A percentile compares a stretch with the other conserved stretches of the same genome.
Conservation (phyloP, 2,797 vertebrate genomes). For the Gila robusta region DNA sequence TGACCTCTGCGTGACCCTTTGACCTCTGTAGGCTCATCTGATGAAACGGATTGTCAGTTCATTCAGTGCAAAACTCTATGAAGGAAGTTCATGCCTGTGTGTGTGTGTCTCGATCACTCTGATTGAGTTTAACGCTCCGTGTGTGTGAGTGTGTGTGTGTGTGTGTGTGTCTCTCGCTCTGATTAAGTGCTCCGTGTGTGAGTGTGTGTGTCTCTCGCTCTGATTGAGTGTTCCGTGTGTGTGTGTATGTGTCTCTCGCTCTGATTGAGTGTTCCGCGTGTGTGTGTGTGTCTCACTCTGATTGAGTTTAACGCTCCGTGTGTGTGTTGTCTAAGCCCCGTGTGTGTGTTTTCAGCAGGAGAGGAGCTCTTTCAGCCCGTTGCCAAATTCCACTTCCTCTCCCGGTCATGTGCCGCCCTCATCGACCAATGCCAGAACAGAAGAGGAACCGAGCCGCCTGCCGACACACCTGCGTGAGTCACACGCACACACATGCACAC, state of each 20-base stretch:
- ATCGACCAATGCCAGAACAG: constrained; percentile 88
- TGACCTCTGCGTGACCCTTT: constrained; percentile 24
- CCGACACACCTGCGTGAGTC: constrained; percentile 96
- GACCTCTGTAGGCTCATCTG: constrained; percentile 34
- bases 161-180: neutral
- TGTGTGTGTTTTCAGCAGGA: constrained; percentile 85
- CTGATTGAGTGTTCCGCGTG: neutral
- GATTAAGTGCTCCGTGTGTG: no score
- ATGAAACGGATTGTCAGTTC: neutral
- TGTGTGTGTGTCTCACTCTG: no score
- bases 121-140: no score
- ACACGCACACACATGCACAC: constrained; percentile 43
- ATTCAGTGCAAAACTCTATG: neutral
- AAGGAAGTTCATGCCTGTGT: neutral
- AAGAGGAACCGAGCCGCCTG: constrained; percentile 91
- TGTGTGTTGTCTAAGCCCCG: neutral
- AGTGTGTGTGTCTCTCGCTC: no score
- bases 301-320: no score
- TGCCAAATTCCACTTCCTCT: constrained; percentile 91
- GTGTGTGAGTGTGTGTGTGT: neutral
- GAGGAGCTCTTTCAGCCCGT: constrained; percentile 94
- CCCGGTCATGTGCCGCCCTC: constrained; percentile 89
- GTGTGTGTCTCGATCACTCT: neutral
- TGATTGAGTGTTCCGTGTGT: no score
- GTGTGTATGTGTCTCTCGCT: neutral